Evolutionary conservation across 2,797 vertebrate species (phyloP).

Genomic region (Gobionotothen gibberifrons): DNA sequence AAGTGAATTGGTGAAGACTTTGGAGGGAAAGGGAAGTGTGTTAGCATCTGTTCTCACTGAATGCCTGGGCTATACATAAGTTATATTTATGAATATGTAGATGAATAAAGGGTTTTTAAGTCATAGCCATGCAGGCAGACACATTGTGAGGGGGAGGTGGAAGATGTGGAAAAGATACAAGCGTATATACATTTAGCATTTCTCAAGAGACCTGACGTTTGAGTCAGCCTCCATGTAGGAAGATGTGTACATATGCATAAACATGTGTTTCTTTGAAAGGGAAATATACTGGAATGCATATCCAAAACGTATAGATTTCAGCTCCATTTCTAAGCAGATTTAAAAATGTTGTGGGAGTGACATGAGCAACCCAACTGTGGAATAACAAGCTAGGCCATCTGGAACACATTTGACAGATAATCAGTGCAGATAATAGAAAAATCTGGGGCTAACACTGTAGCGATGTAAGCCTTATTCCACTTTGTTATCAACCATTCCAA

Average conservation of each 20-base stretch:
- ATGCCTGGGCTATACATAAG: slow-evolving; percentile 10
- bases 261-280: slow-evolving; percentile 21
- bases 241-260: slow-evolving; percentile 1
- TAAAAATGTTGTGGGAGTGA: neutral
- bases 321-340: slow-evolving; percentile 6
- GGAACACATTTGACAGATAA: slow-evolving; percentile 43
- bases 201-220: slow-evolving; percentile 18
- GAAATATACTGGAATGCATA: slow-evolving; percentile 18
- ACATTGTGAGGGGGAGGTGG: slow-evolving; percentile 1
- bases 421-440: slow-evolving; percentile 12
- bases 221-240: neutral
- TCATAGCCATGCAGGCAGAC: slow-evolving; percentile 21
- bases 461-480: slow-evolving; percentile 42
- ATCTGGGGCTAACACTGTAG: slow-evolving; percentile 30
- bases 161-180: slow-evolving; percentile 8
- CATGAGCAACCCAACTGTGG: slow-evolving; percentile 16
- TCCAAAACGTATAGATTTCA: neutral
- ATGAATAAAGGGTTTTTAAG: slow-evolving; percentile 3
- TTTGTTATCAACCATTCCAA: slow-evolving; percentile 44
- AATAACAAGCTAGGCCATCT: slow-evolving; percentile 35
- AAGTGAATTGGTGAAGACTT: neutral
- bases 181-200: neutral
- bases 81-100: slow-evolving; percentile 6
- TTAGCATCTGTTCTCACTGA: neutral
- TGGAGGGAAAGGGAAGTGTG: neutral